These are phyloP conservation scores for Rhagonycha fulva DNA, from an alignment of 2,888 invertebrate genomes.

Conservation along the genomic window DNA sequence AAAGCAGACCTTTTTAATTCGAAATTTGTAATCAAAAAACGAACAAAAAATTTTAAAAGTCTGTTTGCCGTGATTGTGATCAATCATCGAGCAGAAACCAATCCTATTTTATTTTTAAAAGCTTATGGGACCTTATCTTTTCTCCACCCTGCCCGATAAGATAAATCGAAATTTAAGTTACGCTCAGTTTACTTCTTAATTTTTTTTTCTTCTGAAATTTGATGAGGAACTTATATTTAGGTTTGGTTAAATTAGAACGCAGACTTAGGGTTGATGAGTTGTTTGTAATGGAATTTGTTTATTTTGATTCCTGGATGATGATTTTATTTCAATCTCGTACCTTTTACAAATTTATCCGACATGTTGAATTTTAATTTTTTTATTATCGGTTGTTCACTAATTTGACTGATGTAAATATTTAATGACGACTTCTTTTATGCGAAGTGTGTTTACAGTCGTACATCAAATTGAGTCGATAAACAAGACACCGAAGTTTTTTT, in stretches of 20 bases:
- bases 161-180: background rate
- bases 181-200: background rate
- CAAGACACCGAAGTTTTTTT: background rate
- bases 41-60: background rate
- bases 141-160: background rate
- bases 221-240: background rate
- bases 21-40: background rate
- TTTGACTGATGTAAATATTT: background rate
- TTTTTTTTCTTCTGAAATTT: background rate
- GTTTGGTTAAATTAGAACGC: background rate
- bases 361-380: too few relatives aligned
- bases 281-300: background rate
- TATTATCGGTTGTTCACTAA: too few relatives aligned
- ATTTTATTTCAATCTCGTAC: too few relatives aligned
- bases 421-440: background rate
- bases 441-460: background rate
- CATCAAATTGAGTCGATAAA: background rate
- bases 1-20: background rate
- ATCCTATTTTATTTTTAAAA: background rate
- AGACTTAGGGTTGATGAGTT: background rate
- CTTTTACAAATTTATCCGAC: too few relatives aligned
- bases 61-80: background rate
- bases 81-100: background rate
- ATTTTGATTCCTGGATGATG: background rate
- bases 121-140: background rate